Base-by-base conservation (phyloP, 23 tunicate genomes). In the Clavelina lepadiformis region DNA sequence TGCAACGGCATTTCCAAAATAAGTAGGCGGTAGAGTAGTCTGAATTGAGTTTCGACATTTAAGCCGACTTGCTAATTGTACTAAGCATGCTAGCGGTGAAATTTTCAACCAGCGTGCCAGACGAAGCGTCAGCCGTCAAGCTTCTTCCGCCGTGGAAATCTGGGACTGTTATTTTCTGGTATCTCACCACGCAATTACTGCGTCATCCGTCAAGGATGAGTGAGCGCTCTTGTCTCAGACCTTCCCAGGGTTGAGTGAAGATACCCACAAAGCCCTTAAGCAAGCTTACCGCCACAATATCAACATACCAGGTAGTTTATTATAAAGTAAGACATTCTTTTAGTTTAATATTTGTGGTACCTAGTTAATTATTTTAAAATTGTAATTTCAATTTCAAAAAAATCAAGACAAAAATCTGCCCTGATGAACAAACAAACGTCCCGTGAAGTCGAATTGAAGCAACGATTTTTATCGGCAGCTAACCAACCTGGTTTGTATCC, bases 11-110 rank as follows among this genome's bases (percentile, higher is more conserved):
- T 29, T 25, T 60, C 30, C 5, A 60, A 15, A 60, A 68, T 50
- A 68, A 3, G 31, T 45, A 33, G 74, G 74, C 28, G 26, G 30
- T 34, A 49, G 74, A 68, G 61, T 68, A 68, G 74, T 68, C 74
- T 68, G 74, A 68, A 68, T 68, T 68, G 74, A 51, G 74, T 68
- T 68, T 50, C 74, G 74, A 51, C 61, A 5, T 20, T n/a, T n/a
- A 67, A 22, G 61, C 25, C 74, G 74, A 60, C 74, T 68, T 31
- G 74, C 74, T 68, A 68, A 68, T 68, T 68, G 74, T n/a, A 68
- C 74, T 68, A 38, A 24, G 24, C 41, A 50, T 15, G 74, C 74
- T 31, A 44, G 38, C 74, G 23, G 74, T 60, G 32, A 68, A 34
- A 31, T 51, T 61, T 61, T 61, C 67, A 61, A 61, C 67, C 67